A percentile compares a stretch with the other conserved stretches of the same genome.
phyloP scores from a whole-genome alignment of 1,140 invertebrate species.

The Dolichoris vasculosae region DNA sequence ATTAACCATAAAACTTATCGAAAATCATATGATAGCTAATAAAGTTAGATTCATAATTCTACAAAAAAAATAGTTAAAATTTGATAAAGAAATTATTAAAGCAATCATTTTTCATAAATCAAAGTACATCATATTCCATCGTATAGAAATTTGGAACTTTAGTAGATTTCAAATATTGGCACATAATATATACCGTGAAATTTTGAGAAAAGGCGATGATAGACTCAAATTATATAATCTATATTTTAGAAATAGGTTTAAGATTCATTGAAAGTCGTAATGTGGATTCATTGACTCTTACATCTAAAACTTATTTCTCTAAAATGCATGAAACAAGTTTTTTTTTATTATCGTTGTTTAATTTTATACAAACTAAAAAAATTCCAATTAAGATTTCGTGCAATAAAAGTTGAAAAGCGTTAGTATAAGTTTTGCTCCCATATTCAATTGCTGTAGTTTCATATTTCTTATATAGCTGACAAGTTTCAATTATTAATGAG shows the following conservation, averaged over 20 bases:
- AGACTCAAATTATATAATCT: slow-evolving; percentile 21
- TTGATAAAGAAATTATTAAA: not conserved
- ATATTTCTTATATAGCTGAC: not conserved
- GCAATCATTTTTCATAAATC: not conserved
- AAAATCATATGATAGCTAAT: not conserved
- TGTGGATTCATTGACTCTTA: not conserved
- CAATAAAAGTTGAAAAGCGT: not conserved
- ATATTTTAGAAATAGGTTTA: slow-evolving; percentile 20
- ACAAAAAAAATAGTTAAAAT: not conserved
- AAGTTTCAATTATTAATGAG: not conserved
- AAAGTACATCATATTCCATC: not conserved
- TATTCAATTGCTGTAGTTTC: not conserved
- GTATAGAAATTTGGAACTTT: slow-evolving; percentile 34
- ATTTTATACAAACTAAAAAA: not conserved
- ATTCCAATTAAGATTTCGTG: not conserved
- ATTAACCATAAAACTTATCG: not conserved
- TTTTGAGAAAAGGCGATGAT: slow-evolving; percentile 1
- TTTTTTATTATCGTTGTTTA: not conserved
- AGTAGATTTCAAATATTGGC: slow-evolving; percentile 14
- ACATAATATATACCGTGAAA: slow-evolving; percentile 23
- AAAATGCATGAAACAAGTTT: not conserved
- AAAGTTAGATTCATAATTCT: not conserved
- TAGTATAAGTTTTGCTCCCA: not conserved
- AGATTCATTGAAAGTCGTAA: not conserved
- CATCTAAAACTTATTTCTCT: slow-evolving; percentile 25